Conservation (phyloP, 2,797 vertebrate species). For the Gobio occitaniae region DNA sequence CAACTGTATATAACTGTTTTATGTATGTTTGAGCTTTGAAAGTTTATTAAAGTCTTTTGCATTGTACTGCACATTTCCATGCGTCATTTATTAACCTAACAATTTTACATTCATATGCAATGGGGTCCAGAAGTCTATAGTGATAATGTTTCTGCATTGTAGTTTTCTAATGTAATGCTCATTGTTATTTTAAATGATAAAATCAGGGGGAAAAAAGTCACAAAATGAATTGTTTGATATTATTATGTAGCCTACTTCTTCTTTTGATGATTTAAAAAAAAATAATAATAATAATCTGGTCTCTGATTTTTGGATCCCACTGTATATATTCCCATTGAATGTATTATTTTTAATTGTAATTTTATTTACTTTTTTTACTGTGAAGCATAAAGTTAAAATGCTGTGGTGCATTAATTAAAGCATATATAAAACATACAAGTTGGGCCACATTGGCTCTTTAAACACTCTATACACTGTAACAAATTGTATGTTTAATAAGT, state of each 20-base stretch:
- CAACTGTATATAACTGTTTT: conserved; percentile 83
- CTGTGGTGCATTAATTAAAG: background rate
- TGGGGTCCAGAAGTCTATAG: background rate
- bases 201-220: no score
- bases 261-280: background rate
- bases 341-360: background rate
- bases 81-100: conserved; percentile 76
- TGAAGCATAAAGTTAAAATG: background rate
- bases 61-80: conserved; percentile 80
- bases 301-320: background rate
- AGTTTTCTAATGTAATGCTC: background rate
- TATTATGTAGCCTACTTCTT: background rate
- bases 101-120: background rate
- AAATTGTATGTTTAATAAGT: no score
- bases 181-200: background rate
- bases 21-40: conserved; percentile 87
- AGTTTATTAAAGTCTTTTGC: conserved; percentile 90
- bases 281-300: no score
- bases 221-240: background rate
- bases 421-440: background rate
- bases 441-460: background rate
- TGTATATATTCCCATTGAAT: background rate
- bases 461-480: background rate
- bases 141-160: background rate
- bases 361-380: no score